Conservation (phyloP, 2,797 vertebrate species). For the Cyprinella venusta region DNA sequence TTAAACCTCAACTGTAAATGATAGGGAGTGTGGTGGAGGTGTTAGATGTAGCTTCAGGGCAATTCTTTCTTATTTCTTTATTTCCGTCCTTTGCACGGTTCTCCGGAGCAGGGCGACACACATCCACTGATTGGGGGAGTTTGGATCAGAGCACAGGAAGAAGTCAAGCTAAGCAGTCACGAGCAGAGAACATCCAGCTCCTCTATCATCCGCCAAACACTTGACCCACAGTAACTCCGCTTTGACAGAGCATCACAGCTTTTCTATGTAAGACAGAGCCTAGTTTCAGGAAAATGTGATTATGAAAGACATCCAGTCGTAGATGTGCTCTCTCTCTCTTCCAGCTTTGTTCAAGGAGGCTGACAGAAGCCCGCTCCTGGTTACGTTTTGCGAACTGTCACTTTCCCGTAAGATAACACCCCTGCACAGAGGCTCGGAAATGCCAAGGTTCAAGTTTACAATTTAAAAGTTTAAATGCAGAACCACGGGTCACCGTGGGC, state of each 20-base stretch:
- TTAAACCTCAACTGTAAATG: conserved; percentile 70
- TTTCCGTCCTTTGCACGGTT: conserved; percentile 53
- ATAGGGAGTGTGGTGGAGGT: conserved; percentile 64
- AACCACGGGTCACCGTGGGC: conserved; percentile 74
- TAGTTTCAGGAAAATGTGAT: conserved; percentile 23
- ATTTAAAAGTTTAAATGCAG: conserved; percentile 67
- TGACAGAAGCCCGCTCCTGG: conserved; percentile 55
- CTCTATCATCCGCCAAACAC: conserved; percentile 38
- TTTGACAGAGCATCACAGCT: conserved; percentile 52
- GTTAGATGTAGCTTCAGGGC: conserved; percentile 63
- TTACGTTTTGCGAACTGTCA: conserved; percentile 57
- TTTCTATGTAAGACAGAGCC: conserved; percentile 31
- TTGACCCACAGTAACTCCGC: conserved; percentile 48
- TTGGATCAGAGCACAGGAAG: conserved; percentile 50
- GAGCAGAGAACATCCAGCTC: conserved; percentile 52
- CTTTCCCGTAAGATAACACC: conserved; percentile 59
- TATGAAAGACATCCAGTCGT: conserved; percentile 27
- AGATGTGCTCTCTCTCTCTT: background rate
- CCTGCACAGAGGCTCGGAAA: conserved; percentile 72
- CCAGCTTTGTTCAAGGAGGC: conserved; percentile 45
- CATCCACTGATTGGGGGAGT: conserved; percentile 52
- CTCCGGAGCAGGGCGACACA: conserved; percentile 57
- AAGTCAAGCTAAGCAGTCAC: conserved; percentile 42
- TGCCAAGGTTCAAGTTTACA: conserved; percentile 79
- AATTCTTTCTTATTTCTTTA: conserved; percentile 60